phyloP scores from a whole-genome alignment of 2,797 vertebrate genomes.

The Dendrocincla tyrannina region DNA sequence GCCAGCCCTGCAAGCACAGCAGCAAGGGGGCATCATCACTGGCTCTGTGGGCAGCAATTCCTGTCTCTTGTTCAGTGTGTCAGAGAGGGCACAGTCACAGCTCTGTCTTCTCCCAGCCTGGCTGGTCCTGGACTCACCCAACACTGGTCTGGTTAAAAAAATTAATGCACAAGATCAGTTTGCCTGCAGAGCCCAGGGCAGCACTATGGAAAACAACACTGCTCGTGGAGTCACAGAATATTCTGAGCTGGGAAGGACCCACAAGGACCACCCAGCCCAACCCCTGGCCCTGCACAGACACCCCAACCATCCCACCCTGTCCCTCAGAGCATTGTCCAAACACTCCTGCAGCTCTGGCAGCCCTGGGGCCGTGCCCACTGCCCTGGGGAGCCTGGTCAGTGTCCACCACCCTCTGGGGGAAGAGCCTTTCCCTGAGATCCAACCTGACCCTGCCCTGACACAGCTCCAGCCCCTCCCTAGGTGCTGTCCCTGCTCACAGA shows the following conservation, averaged over 20 bases:
- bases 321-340: background rate
- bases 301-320: background rate
- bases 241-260: background rate
- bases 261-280: accelerated
- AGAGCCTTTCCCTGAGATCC: accelerated
- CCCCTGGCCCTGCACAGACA: accelerated
- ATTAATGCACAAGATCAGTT: background rate
- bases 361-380: background rate
- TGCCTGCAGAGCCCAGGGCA: background rate
- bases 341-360: background rate
- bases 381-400: background rate
- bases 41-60: background rate
- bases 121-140: background rate
- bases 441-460: accelerated
- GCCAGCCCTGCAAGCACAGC: background rate
- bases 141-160: background rate
- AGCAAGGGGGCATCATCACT: background rate
- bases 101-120: background rate
- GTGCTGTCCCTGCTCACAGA: background rate
- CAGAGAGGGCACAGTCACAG: background rate
- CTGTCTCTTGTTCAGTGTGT: background rate
- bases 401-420: background rate
- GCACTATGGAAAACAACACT: background rate
- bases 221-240: background rate
- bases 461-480: background rate